A percentile compares a stretch with the other conserved stretches of the same genome.
Evolutionary conservation across 2,113 vertebrate genomes (phyloP).

Genomic region (Prionailurus bengalensis): DNA sequence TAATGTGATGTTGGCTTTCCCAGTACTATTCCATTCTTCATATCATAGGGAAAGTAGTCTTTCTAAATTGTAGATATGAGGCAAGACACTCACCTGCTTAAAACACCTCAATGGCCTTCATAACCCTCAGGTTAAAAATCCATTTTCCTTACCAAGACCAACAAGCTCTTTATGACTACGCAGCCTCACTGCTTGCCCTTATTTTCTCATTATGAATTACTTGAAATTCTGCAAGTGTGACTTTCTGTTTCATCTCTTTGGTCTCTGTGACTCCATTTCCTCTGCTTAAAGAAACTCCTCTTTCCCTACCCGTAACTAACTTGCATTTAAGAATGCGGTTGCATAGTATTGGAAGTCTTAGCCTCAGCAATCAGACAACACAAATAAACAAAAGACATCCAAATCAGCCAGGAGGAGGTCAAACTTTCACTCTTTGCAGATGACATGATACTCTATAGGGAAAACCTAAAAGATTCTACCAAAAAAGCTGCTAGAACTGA

Average conservation of each 20-base stretch:
- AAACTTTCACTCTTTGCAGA: too few species aligned
- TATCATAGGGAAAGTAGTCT: background rate
- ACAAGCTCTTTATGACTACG: background rate
- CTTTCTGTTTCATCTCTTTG: background rate
- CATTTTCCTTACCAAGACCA: background rate
- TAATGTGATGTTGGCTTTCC: background rate
- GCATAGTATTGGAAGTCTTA: background rate
- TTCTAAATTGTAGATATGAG: background rate
- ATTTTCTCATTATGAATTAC: background rate
- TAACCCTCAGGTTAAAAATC: background rate
- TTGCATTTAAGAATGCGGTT: conserved; percentile 23
- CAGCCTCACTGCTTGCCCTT: background rate
- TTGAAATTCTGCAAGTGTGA: background rate
- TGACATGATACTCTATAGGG: too few species aligned
- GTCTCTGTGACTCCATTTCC: background rate
- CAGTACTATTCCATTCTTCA: background rate
- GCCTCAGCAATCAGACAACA: too few species aligned
- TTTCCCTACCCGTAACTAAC: background rate
- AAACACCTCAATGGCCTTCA: background rate
- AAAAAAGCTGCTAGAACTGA: too few species aligned
- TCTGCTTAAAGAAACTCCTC: background rate
- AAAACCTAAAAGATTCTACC: too few species aligned
- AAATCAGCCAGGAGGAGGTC: too few species aligned
- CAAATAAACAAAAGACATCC: too few species aligned
- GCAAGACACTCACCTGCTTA: background rate